Evolutionary conservation across 2,113 vertebrate species (phyloP).

Genomic region (Rhagologus leucostigma): DNA sequence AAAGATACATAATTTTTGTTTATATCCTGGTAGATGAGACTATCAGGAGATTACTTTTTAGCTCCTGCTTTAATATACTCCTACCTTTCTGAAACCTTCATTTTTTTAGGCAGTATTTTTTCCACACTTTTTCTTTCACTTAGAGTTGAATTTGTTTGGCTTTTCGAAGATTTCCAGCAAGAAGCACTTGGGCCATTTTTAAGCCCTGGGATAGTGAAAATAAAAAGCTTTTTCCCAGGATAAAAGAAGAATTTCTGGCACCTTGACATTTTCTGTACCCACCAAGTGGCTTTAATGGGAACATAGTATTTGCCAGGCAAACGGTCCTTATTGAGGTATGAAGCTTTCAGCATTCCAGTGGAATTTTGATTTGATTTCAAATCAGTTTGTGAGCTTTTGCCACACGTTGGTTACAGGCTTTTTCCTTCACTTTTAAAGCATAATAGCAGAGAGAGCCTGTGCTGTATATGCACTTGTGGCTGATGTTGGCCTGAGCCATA

Average conservation of each 20-base stretch:
- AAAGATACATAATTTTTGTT: not conserved
- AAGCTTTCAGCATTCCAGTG: constrained; percentile 10
- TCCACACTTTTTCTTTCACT: not conserved
- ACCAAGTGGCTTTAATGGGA: constrained; percentile 2
- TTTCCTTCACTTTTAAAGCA: not conserved
- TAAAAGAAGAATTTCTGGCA: constrained; percentile 48
- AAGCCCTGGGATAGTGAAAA: not conserved
- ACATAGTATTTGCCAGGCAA: constrained; percentile 7
- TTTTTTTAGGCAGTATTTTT: not conserved
- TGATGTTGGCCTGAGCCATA: not conserved
- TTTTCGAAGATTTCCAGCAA: not conserved
- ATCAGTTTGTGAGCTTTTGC: not conserved
- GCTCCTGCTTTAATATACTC: not conserved
- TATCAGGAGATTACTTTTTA: not conserved
- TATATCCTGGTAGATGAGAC: not conserved
- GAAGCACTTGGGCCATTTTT: not conserved
- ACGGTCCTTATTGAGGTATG: not conserved
- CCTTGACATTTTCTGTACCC: constrained; percentile 20
- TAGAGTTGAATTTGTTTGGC: not conserved
- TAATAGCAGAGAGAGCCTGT: not conserved
- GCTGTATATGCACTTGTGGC: not conserved
- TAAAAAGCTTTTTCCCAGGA: constrained; percentile 37
- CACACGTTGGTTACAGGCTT: not conserved
- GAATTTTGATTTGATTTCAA: constrained; percentile 29
- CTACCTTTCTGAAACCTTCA: not conserved